Percentiles rank a stretch among this genome's conserved stretches.
Conservation (phyloP, 2,888 invertebrate species). For the Noctuana brunneofusca region DNA sequence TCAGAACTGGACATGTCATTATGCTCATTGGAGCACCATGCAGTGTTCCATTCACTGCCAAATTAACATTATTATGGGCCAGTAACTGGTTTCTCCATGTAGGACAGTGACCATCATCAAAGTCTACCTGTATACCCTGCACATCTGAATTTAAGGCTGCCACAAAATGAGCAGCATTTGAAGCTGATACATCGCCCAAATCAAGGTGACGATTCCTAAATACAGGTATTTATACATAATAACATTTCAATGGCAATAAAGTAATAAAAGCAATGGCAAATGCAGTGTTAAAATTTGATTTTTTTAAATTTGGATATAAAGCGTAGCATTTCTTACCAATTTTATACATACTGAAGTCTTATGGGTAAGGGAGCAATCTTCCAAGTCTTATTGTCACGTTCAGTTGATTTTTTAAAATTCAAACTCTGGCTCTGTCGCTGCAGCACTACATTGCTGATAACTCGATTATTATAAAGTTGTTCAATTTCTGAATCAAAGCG, state of each 20-base stretch:
- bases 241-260: not conserved
- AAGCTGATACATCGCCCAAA: slow-evolving; percentile 86
- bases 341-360: slow-evolving; percentile 70
- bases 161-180: slow-evolving; percentile 81
- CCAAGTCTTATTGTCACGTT: slow-evolving; percentile 79
- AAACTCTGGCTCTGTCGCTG: slow-evolving; percentile 48
- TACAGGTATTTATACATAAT: not conserved
- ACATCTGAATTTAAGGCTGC: slow-evolving; percentile 80
- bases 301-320: not conserved
- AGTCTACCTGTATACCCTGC: slow-evolving; percentile 85
- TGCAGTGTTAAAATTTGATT: not conserved
- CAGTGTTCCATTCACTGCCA: slow-evolving; percentile 79
- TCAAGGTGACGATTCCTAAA: slow-evolving; percentile 83
- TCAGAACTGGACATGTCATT: slow-evolving; percentile 82
- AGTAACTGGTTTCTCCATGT: slow-evolving; percentile 87
- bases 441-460: slow-evolving; percentile 58
- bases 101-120: slow-evolving; percentile 89
- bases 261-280: not conserved
- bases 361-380: slow-evolving; percentile 82
- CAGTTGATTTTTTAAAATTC: slow-evolving; percentile 69
- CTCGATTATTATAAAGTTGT: slow-evolving; percentile 68
- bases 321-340: slow-evolving; percentile 29
- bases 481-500: slow-evolving; percentile 78
- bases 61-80: slow-evolving; percentile 84
- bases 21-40: slow-evolving; percentile 76